Evolutionary conservation across 30 jellyfish, hydroid and myxozoan species (phyloP).

Genomic region (Morbakka virulenta): DNA sequence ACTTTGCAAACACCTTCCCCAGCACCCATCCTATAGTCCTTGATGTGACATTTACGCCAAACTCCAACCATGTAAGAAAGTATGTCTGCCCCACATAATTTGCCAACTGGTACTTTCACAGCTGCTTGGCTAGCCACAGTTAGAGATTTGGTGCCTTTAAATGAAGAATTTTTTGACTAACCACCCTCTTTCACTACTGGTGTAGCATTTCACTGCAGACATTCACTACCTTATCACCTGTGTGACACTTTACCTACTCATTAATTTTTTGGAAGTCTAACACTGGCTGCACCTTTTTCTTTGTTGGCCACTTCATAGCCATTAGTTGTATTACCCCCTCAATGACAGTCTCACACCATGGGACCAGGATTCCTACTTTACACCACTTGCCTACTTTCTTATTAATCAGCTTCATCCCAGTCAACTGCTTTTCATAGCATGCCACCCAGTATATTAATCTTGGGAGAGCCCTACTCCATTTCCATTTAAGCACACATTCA

Average conservation of each 20-base stretch:
- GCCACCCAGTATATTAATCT: too few species aligned
- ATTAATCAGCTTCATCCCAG: neutral
- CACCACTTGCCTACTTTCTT: constrained; percentile 13
- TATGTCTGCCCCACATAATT: too few species aligned
- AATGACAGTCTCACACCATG: constrained; percentile 6
- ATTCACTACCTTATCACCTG: constrained; percentile 23
- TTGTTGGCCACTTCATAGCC: constrained; percentile 19
- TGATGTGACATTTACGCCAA: constrained; percentile 25
- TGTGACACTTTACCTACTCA: constrained; percentile 1
- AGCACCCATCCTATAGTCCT: constrained; percentile 1
- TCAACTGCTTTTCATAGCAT: neutral
- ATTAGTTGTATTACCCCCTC: constrained; percentile 29
- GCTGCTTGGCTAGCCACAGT: neutral
- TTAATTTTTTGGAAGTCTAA: constrained; percentile 30
- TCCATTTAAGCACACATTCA: too few species aligned
- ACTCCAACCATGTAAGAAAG: too few species aligned
- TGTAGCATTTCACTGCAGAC: constrained; percentile 19
- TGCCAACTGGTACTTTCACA: too few species aligned
- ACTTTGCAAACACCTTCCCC: too few species aligned
- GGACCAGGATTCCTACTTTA: neutral
- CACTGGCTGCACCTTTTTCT: constrained; percentile 35
- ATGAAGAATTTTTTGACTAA: constrained; percentile 11
- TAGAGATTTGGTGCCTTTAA: constrained; percentile 10
- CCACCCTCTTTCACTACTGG: constrained; percentile 32
- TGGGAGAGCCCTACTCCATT: too few species aligned